phyloP scores from a whole-genome alignment of 2,113 vertebrate species.

The Prochilodus magdalenae region DNA sequence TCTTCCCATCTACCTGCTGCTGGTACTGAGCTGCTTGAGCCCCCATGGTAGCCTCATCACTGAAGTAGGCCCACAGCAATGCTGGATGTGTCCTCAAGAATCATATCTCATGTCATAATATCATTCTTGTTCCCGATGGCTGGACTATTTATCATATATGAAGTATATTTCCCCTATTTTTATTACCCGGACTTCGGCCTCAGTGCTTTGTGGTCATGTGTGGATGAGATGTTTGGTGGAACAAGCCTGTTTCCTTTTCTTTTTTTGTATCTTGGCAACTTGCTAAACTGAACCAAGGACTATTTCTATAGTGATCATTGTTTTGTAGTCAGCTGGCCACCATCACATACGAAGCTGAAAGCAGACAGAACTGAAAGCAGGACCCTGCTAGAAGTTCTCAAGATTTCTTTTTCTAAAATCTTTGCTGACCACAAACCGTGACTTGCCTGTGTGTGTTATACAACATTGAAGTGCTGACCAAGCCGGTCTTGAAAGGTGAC shows the following conservation, averaged over 20 bases:
- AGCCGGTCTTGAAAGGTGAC: slow-evolving; percentile 43
- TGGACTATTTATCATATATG: slow-evolving; percentile 49
- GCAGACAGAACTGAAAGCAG: slow-evolving; percentile 34
- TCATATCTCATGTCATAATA: slow-evolving; percentile 35
- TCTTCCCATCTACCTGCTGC: slow-evolving; percentile 31
- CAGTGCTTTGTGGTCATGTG: slow-evolving; percentile 15
- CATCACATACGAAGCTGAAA: slow-evolving; percentile 53
- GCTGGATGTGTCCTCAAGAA: slow-evolving; percentile 39
- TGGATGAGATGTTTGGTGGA: slow-evolving; percentile 36
- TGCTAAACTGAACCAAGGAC: slow-evolving; percentile 52
- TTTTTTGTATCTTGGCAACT: slow-evolving; percentile 55
- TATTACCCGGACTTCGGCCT: slow-evolving; percentile 22
- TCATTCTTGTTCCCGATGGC: slow-evolving; percentile 31
- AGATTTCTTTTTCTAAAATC: slow-evolving; percentile 46
- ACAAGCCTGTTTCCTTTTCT: slow-evolving; percentile 6
- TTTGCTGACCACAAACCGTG: slow-evolving; percentile 33
- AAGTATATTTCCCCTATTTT: slow-evolving; percentile 25
- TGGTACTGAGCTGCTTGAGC: slow-evolving; percentile 58
- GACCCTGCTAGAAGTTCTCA: slow-evolving; percentile 40
- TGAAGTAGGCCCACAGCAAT: slow-evolving; percentile 55
- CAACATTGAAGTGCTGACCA: slow-evolving; percentile 50
- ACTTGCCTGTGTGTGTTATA: slow-evolving; percentile 45
- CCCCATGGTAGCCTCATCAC: slow-evolving; percentile 56
- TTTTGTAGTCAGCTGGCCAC: slow-evolving; percentile 71
- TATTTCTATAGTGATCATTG: slow-evolving; percentile 67